These are phyloP conservation scores for Eulithis prunata DNA, from an alignment of 2,888 invertebrate species.

Conservation along the genomic window DNA sequence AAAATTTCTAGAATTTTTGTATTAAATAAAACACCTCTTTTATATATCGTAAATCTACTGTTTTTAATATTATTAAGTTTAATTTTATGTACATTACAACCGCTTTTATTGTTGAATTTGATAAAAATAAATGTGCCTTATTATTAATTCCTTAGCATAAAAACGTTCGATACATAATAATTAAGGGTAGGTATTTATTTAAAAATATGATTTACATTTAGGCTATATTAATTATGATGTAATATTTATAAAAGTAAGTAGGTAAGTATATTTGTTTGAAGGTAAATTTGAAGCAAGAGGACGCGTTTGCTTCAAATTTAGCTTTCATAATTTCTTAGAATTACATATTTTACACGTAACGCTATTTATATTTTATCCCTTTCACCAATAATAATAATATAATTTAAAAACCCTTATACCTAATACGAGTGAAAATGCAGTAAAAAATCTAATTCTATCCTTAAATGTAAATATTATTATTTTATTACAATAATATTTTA, in stretches of 20 bases:
- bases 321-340: constrained; percentile 19
- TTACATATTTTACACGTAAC: not conserved
- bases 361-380: constrained; percentile 4
- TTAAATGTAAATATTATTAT: constrained; percentile 3
- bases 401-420: not conserved
- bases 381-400: too few species aligned
- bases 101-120: not conserved
- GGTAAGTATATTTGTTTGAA: not conserved
- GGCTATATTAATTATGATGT: not conserved
- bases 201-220: too few species aligned
- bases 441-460: constrained; percentile 53
- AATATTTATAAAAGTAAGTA: not conserved
- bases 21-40: too few species aligned
- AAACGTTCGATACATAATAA: too few species aligned
- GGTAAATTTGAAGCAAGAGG: constrained; percentile 74
- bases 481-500: not conserved
- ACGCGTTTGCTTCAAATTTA: constrained; percentile 74
- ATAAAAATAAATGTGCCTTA: not conserved
- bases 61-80: too few species aligned
- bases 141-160: too few species aligned
- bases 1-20: too few species aligned
- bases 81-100: not conserved
- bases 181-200: too few species aligned
- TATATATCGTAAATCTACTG: too few species aligned
- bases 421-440: constrained; percentile 71